phyloP scores from a whole-genome alignment of 2,797 vertebrate species.

The Crenichthys baileyi region DNA sequence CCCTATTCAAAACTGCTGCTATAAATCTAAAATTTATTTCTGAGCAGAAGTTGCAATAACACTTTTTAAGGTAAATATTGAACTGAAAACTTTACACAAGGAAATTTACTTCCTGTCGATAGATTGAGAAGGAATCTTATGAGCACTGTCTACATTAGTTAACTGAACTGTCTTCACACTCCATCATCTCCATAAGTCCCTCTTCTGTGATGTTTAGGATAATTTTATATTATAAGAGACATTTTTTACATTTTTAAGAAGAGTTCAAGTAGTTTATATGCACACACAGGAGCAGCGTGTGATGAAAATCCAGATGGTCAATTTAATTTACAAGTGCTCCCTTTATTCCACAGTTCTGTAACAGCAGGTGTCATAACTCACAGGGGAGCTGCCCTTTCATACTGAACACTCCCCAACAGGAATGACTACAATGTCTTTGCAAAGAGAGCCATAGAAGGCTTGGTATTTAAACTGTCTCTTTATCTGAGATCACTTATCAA shows the following conservation, averaged over 20 bases:
- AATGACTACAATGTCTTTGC: slow-evolving; percentile 69
- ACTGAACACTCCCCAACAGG: slow-evolving; percentile 68
- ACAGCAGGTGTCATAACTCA: slow-evolving; percentile 52
- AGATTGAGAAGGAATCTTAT: background rate
- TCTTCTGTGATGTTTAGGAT: background rate
- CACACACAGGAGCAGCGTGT: slow-evolving; percentile 24
- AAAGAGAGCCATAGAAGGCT: slow-evolving; percentile 67
- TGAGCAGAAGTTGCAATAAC: background rate
- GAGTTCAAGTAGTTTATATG: background rate
- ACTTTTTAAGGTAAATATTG: background rate
- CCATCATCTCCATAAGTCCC: background rate
- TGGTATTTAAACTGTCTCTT: slow-evolving; percentile 57
- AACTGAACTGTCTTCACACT: background rate
- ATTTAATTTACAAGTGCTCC: slow-evolving; percentile 35
- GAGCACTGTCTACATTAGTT: background rate
- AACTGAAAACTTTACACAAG: background rate
- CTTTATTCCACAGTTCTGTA: slow-evolving; percentile 41
- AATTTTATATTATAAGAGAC: background rate
- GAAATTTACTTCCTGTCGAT: background rate
- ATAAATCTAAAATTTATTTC: background rate
- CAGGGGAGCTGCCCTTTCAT: slow-evolving; percentile 61
- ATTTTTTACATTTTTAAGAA: background rate
- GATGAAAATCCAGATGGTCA: slow-evolving; percentile 32
- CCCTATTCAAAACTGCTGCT: background rate
- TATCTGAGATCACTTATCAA: slow-evolving; percentile 54